Evolutionary conservation across 2,888 invertebrate genomes (phyloP), one percentile per base, ranked within the genome.

Genomic region (Beris chalybata): DNA sequence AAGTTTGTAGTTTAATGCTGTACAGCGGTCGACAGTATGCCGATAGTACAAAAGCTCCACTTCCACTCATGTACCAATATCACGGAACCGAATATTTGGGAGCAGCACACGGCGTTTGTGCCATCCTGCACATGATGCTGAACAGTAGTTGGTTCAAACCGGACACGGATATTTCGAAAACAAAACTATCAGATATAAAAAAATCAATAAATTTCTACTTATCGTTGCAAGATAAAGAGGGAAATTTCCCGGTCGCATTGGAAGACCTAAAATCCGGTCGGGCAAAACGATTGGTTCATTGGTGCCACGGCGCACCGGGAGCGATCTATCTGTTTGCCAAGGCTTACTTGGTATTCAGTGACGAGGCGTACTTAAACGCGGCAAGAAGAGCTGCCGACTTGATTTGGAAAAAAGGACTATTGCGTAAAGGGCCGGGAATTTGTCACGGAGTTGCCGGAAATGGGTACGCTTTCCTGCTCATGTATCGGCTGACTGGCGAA

Each of bases 221-320:
- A 15, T 75, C 74, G 31, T 71, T 78, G 29, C 92, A 93, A 81
- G 88, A 86, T 71, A 74, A 78, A 0, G 86, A 89, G 66, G 92
- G 91, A 0, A 92, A 92, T 77, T 90, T 90, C 79, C 89, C 91
- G 0, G 87, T 89, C 71, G 89, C 90, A 4, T 83, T 89, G 76
- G 91, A 93, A 76, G 80, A 89, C 59, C 81, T 83, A 5, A 74
- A 82, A 45, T 78, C 77, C 50, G 84, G 85, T 4, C 73, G 79
- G 12, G 78, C 80, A 11, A 88, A 91, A 67, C 89, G 91, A 69
- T 80, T 94, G 11, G 86, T 94, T 0, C 94, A 95, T 76, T 94
- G 94, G 95, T 95, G 95, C 77, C 94, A 95, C 76, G 95, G 95
- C 0, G 92, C 92, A 9, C 89, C 92, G 7, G 94, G 94, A 0